Base-by-base conservation (phyloP, 2,113 vertebrate species). In the Cephalopholis sonnerati region DNA sequence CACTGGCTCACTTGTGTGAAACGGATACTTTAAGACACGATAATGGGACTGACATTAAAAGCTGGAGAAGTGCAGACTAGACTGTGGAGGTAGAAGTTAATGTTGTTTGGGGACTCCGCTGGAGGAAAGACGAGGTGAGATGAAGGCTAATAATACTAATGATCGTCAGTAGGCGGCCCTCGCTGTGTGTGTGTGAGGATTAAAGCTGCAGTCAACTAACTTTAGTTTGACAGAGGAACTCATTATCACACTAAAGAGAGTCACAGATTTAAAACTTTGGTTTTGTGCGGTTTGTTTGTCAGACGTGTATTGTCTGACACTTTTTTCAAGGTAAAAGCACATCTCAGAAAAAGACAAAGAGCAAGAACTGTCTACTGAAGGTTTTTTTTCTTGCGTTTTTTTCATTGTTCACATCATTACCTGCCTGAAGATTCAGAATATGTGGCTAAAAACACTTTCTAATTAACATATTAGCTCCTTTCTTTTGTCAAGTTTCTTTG, bases 1-100 rank as follows among this genome's bases (percentile, higher is more conserved):
- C 83, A 54, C 27, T 22, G 51, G 69, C 58, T 68, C 65, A 71
- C 79, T 67, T 66, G 32, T 59, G 39, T 63, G 87, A 80, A 90
- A 90, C n/a, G 20, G 68, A 89, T 82, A 83, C 54, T 53, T 44
- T 6, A 73, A 65, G 32, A 61, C 16, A 25, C 22, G 7, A 16
- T 57, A 59, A 89, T 65, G n/a, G 44, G 2, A 79, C 85, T 55
- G 70, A 66, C 46, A 44, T 72, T 51, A 57, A 65, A 55, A 18
- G 24, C 24, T 29, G 44, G 16, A 53, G 15, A 15, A 0, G 11
- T 74, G 81, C 29, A 59, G 73, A 64, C 39, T 20, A 51, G 41
- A 68, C 57, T 24, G 17, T 22, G 36, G n/a, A 59, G 58, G 7
- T 13, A 15, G 69, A 67, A 1, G 24, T 69, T 85, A 62, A 89